Base-by-base conservation (phyloP, 2,113 vertebrate genomes). In the Chelonoidis abingdonii region DNA sequence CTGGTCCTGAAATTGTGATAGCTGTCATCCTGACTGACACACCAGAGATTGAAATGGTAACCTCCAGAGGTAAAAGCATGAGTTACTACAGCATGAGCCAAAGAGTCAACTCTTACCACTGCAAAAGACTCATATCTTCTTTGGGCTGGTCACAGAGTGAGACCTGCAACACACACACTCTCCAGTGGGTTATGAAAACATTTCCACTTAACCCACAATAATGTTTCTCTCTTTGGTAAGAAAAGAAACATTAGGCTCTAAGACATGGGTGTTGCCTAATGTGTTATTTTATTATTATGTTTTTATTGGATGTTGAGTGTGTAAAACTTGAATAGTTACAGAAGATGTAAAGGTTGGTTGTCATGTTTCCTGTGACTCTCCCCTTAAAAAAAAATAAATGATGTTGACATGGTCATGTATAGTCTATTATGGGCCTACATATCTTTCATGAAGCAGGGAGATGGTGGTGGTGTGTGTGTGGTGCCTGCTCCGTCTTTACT, bases 381-480 rank as follows among this genome's bases (percentile, higher is more conserved):
- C n/a, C 27, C 91, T 38, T 72, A 22, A 38, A 22, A 75, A 75
- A 35, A 72, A 72, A 57, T 27, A n/a, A 69, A 38, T 41, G 69
- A 11, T 24, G n/a, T 17, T 22, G 19, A 38, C n/a, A 22, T 21
- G 35, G 8, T 69, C 65, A n/a, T 35, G 21, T 69, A n/a, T 69
- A n/a, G n/a, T 41, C n/a, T 24, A 75, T 38, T 75, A 75, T 75
- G 69, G 35, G 69, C 17, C 21, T 75, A 24, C 10, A 17, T 38
- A 44, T 29, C 69, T n/a, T 54, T 5, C 22, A 29, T 69, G 52
- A 13, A 49, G 82, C 41, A 84, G 65, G 4, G 56, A 41, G 52
- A 35, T 1, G 0, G 22, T 80, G 8, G 16, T 53, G 52, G 0
- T 0, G 0, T 81, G 54, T 87, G 9, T 54, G 91, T 93, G 41